Base-by-base conservation (phyloP, 2,888 invertebrate species). In the Arrhopalites spinosus region DNA sequence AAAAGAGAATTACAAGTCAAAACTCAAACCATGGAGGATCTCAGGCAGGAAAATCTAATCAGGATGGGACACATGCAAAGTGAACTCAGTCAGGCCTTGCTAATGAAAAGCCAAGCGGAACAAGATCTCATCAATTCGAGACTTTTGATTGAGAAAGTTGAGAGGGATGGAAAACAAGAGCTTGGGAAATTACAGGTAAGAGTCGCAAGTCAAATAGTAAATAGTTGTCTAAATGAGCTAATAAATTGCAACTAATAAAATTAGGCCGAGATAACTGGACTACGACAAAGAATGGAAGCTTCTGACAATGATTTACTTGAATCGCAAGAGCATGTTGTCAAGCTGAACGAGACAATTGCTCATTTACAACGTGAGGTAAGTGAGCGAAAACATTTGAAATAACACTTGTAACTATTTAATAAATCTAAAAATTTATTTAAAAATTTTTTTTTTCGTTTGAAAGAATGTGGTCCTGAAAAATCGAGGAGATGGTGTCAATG, bases 271-370 rank as follows among this genome's bases (percentile, higher is more conserved):
- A 83, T 91, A 53, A 89, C 90, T 79, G 92, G 92, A 3, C 86
- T 93, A 70, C 88, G 92, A 43, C 93, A 93, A 84, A 88, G 92
- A 30, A 84, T 93, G 82, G 93, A 94, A 84, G 88, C 93, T 73
- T 91, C 92, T 20, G 94, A 94, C 85, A 91, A 92, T 0, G 94
- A 94, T 84, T 84, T 93, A 77, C 89, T 93, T 45, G 93, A 93
- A 83, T 91, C 92, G 23, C 89, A 93, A 64, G 88, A 93, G 13
- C 93, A 94, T 84, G 93, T 93, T 83, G 86, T 93, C 47, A 89
- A 93, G 64, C 87, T 94, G 13, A 89, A 90, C 17, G 94, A 94
- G 84, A 92, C 93, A 84, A 90, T 94, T 47, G 89, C 93, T 2
- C 90, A 89, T 74, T 86, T 93, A 81, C 93, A 94, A 84, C 92